Evolutionary conservation across 2,888 invertebrate species (phyloP), one percentile per base, ranked within the genome.

Genomic region (Troides oblongomaculatus): DNA sequence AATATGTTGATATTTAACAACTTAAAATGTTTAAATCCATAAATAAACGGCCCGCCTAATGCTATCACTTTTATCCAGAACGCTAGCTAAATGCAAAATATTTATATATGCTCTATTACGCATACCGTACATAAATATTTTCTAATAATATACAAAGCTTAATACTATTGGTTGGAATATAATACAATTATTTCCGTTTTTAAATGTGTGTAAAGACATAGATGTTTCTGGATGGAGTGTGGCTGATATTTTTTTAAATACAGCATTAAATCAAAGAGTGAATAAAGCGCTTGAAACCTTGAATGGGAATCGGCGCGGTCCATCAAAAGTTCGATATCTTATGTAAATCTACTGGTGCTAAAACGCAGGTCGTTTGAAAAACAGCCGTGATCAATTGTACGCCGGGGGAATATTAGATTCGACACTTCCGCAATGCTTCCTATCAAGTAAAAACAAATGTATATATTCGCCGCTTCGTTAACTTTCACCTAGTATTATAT

Each of bases 301-400:
- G 84, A 85, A 86, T 84, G 79, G 73, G 78, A 82, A 84, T 80
- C 76, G 81, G 76, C 73, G 64, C 72, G 71, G 74, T 74, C 77
- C 75, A 79, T 77, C 80, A 76, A 81, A 82, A 86, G 86, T 86
- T 87, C 84, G 83, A 81, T 83, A 83, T 68, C 82, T 75, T 78
- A 81, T 86, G 83, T 80, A 83, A 86, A 87, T 88, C 59, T 60
- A 70, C 69, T 61, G 39, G 56, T 70, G 72, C 68, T 71, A 65
- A 68, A 56, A 62, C 63, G 36, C 43, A 69, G 39, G 65, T 58
- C 30, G 39, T 65, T 58, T 60, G 62, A 65, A 69, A 70, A 66
- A 66, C 64, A 43, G 57, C 64, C 69, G 56, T 62, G 23, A 64
- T 67, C 57, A 66, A 69, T 65, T 36, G 70, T 56, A 65, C 65